Base-by-base conservation (phyloP, 2,113 vertebrate genomes). In the Dipodomys spectabilis region DNA sequence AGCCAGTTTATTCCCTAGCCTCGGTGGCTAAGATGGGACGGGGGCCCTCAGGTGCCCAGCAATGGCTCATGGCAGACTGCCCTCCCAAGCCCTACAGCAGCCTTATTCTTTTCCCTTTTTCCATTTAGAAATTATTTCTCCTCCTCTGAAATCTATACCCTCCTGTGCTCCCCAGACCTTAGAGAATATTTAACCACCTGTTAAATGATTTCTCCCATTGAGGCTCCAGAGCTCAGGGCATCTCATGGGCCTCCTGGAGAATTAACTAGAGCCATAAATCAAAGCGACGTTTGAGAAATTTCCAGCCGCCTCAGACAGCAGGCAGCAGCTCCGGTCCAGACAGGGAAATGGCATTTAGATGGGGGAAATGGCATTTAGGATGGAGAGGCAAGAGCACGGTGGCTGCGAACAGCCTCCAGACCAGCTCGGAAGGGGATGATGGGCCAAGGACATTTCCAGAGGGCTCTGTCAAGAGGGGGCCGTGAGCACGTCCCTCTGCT, bases 191-290 rank as follows among this genome's bases (percentile, higher is more conserved):
- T 97, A 98, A 98, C 97, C 97, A 97, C 95, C 98, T 97, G 98
- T 97, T 98, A 97, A 98, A 98, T 98, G 96, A 98, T 98, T 98
- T 98, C 98, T 98, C 98, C 97, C 96, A 89, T n/a, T 0, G 91
- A 97, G 97, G 93, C 93, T 97, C 75, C 1, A 49, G 94, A 62
- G 74, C 97, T 95, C 20, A 57, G 97, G 98, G 96, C 98, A 95
- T 97, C 97, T 98, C 93, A 0, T 45, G 28, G 97, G 94, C 96
- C 96, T 98, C 98, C 97, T 88, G 89, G 91, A 98, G 98, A 97
- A 97, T 98, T 98, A 98, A 98, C 97, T 96, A 97, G 97, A 95
- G 97, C 96, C 97, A 98, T 98, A 98, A 98, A 98, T 98, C 98
- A 98, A 98, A 98, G 94, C 88, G 98, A 98, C 96, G 0, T 35